Base-by-base conservation (phyloP, 2,113 vertebrate genomes). In the Nibea coibor region DNA sequence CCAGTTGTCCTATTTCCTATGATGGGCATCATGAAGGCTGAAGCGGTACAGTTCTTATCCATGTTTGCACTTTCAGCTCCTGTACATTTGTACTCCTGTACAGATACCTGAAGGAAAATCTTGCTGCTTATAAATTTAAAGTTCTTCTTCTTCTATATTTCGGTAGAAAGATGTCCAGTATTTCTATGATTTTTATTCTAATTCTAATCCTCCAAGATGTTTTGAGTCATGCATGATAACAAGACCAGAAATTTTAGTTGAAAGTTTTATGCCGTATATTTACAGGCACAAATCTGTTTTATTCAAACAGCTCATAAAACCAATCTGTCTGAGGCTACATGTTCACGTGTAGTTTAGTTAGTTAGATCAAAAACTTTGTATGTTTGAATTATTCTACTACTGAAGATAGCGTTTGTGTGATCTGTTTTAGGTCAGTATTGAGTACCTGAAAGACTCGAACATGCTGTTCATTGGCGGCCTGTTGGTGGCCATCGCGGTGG, bases 391-490 rank as follows among this genome's bases (percentile, higher is more conserved):
- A 15, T 70, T 47, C 12, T 16, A 22, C 26, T 58, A 17, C 45
- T 76, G 39, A 50, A 16, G 14, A 53, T 10, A 16, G 5, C 54
- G 9, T 47, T 10, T 77, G 45, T 77, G 51, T 78, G 17, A 63
- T 78, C 19, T 92, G 53, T 87, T 28, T 3, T 93, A 99, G 98
- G 97, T 97, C 61, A 96, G 95, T 73, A 71, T 68, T 47, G 94
- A 98, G 75, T 99, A 99, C 59, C 0, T 99, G 83, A 97, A 96
- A 51, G 97, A 99, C 93, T 94, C 92, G 16, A 99, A 96, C 65
- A 94, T 99, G 96, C 94, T 99, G 53, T 98, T 98, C 64, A 39
- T 99, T 0, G 98, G 97, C 2, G 97, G 98, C 0, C 85, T 99
- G 88, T 65, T 99, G 89, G 93, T 99, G 90, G 98, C 98, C 74